Base-by-base conservation (phyloP, 2,888 invertebrate genomes). In the Euclidia mi region DNA sequence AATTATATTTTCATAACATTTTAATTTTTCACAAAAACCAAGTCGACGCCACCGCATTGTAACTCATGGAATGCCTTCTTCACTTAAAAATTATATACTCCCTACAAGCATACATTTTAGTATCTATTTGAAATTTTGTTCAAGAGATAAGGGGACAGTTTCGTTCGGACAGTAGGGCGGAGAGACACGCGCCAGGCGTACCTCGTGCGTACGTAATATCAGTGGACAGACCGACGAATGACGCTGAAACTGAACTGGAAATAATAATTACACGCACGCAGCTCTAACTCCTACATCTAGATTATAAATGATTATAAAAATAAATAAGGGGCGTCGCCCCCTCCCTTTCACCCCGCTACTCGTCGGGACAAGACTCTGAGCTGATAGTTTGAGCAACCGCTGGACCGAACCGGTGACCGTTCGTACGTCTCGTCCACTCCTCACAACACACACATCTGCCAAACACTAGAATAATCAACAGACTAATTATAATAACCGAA, bases 231-330 rank as follows among this genome's bases (percentile, higher is more conserved):
- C 71, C 60, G 71, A 70, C 77, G 20, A 25, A 25, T 25, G 7
- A 25, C 20, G 64, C 65, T 69, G 64, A 68, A 71, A 75, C 73
- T 72, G 79, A 78, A 74, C 79, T 76, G 78, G 70, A 78, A 78
- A 75, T 79, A 81, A 65, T 68, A 83, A 83, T 84, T 82, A 90
- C 89, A 89, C 85, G 48, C 56, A 88, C 82, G 83, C 81, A 88
- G 85, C 82, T 85, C 82, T 86, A 85, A 86, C 84, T 84, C 87
- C 88, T 91, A 91, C 76, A 85, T 82, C 89, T 92, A 92, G 77
- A 86, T 88, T 91, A 92, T 91, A 91, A 92, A 92, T 88, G 92
- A 91, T 92, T 93, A 94, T 89, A 92, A 94, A 93, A 94, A 94
- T 92, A 94, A 93, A 93, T 92, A 92, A 88, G 91, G 89, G 90